Evolutionary conservation across 2,888 invertebrate genomes (phyloP), one percentile per base, ranked within the genome.

Genomic region (Lacanobia wlatinum): DNA sequence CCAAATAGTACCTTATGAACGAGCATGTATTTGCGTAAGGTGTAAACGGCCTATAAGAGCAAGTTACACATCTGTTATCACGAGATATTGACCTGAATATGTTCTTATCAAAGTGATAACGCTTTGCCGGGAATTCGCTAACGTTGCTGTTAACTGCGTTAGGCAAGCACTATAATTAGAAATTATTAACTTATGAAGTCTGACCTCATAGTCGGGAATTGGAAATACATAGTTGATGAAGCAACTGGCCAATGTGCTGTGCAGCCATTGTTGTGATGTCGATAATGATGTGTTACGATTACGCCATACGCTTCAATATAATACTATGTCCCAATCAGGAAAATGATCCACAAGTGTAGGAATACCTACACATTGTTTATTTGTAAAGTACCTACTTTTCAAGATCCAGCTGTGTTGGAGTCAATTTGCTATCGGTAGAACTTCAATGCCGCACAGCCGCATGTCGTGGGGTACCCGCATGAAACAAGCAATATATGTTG

Each of bases 11-110:
- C 18, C 48, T 58, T 48, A n/a, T 60, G 53, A 48, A 55, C 10
- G 52, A 48, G 48, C 55, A 18, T 28, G 14, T 52, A 70, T 53
- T 50, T 18, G 65, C 64, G 28, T 78, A 52, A 65, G 23, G 52
- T 63, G 28, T 53, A 59, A 58, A 63, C 28, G 28, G 52, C 63
- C 66, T 46, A 0, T 46, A 50, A 43, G 68, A 65, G 21, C 56
- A 64, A 53, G 69, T 62, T 55, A 77, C 58, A 38, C 80, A 81
- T 88, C 52, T 84, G 80, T 88, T 94, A 94, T 95, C 94, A 87
- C 74, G 73, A 94, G 94, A 94, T 95, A 93, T 92, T 94, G 94
- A 95, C 95, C 94, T 94, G 90, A 93, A 94, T 95, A 92, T 89
- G 87, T 79, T 84, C 84, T 94, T 94, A 95, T 95, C 94, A 88